phyloP scores from a whole-genome alignment of 2,888 invertebrate genomes.

The Apamea epomidion region DNA sequence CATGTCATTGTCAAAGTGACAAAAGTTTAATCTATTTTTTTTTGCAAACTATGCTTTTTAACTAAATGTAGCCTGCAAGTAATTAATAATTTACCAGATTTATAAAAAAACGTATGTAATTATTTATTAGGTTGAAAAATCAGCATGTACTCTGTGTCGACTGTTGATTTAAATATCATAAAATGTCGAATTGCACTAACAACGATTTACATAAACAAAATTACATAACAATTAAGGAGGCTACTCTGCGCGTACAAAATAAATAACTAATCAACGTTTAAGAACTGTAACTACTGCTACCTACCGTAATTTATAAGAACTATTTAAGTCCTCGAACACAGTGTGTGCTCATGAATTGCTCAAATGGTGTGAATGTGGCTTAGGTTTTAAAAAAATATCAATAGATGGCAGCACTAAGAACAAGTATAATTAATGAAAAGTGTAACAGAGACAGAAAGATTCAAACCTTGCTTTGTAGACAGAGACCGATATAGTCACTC shows the following conservation, averaged over 20 bases:
- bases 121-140: too few relatives aligned
- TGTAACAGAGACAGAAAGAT: slow-evolving; percentile 73
- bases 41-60: not conserved
- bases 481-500: slow-evolving; percentile 73
- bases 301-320: slow-evolving; percentile 48
- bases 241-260: not conserved
- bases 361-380: not conserved
- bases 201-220: not conserved
- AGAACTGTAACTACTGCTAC: slow-evolving; percentile 40
- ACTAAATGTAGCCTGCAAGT: too few relatives aligned
- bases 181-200: too few relatives aligned
- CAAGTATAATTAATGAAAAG: slow-evolving; percentile 75
- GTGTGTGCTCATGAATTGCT: slow-evolving; percentile 38
- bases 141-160: too few relatives aligned
- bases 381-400: slow-evolving; percentile 13
- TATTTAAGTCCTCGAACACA: not conserved
- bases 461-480: slow-evolving; percentile 54
- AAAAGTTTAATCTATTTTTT: not conserved
- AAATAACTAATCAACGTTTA: not conserved
- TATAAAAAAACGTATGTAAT: too few relatives aligned
- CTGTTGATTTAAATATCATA: too few relatives aligned
- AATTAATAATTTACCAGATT: not conserved
- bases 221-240: not conserved
- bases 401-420: slow-evolving; percentile 77
- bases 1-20: slow-evolving; percentile 36